These are phyloP conservation scores for Drosophila arawakana DNA, from an alignment of 1,140 invertebrate species.

Conservation along the genomic window DNA sequence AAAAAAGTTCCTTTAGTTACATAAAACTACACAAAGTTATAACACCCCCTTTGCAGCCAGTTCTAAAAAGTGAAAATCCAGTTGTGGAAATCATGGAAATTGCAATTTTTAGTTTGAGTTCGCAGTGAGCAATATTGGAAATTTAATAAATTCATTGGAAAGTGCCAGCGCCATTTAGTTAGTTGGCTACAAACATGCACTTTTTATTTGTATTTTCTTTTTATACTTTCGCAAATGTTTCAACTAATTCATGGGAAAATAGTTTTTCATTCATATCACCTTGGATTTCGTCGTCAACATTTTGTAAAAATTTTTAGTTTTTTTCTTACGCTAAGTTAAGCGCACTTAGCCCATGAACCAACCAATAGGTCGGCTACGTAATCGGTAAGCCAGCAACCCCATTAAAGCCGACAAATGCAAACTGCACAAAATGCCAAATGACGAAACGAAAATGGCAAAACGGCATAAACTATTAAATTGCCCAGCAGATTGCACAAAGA, in stretches of 20 bases:
- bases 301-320: neutral
- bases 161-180: constrained; percentile 16
- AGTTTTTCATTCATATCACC: constrained; percentile 32
- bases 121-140: constrained; percentile 8
- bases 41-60: neutral
- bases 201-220: neutral
- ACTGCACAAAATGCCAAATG: constrained; percentile 3
- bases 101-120: constrained; percentile 26
- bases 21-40: neutral
- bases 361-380: constrained; percentile 15
- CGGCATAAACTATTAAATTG: constrained; percentile 25
- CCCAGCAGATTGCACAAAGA: constrained; percentile 23
- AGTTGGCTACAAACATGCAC: neutral
- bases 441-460: constrained; percentile 3
- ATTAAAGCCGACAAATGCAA: constrained; percentile 20
- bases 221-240: neutral
- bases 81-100: constrained; percentile 8
- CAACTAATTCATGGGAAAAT: constrained; percentile 30
- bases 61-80: neutral
- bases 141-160: constrained; percentile 38
- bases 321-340: neutral
- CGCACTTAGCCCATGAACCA: constrained; percentile 18
- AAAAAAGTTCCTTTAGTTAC: too few relatives aligned
- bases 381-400: neutral
- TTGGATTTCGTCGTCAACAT: neutral